These are phyloP conservation scores for Cheilinus undulatus DNA, from an alignment of 2,113 vertebrate species.

Conservation along the genomic window DNA sequence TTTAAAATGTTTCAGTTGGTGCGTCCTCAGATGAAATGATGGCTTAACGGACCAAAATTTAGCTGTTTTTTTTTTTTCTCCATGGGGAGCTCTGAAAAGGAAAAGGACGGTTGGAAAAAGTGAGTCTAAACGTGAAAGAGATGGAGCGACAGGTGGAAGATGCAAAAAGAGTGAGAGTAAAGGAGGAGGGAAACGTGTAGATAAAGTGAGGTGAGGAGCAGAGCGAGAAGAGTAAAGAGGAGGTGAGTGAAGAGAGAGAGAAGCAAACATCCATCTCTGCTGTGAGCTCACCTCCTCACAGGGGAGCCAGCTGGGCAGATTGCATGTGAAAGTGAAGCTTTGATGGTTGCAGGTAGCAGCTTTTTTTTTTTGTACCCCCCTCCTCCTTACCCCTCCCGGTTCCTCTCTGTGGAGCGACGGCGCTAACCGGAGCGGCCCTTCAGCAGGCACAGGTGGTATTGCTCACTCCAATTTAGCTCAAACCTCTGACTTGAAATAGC, in stretches of 20 bases:
- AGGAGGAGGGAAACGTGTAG: conserved; percentile 24
- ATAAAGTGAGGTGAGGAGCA: not conserved
- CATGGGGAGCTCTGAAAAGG: too few relatives aligned
- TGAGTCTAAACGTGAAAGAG: not conserved
- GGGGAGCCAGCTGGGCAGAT: conserved; percentile 75
- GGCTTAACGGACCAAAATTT: too few relatives aligned
- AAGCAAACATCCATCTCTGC: conserved; percentile 45
- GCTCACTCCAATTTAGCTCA: conserved; percentile 86
- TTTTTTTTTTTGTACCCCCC: conserved; percentile 33
- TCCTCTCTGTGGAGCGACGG: conserved; percentile 58
- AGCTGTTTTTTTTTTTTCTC: too few relatives aligned
- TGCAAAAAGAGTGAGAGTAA: not conserved
- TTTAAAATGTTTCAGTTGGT: too few relatives aligned
- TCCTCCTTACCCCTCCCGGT: conserved; percentile 12
- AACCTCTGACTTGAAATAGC: conserved; percentile 80
- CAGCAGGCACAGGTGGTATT: conserved; percentile 84
- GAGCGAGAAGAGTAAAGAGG: not conserved
- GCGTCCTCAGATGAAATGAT: too few relatives aligned
- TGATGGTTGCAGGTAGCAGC: conserved; percentile 81
- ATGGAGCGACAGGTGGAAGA: conserved; percentile 13
- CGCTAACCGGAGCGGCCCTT: conserved; percentile 66
- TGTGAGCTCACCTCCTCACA: conserved; percentile 53
- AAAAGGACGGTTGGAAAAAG: not conserved
- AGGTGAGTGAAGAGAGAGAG: conserved; percentile 17
- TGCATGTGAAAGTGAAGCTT: conserved; percentile 74